Evolutionary conservation across 2,888 invertebrate species (phyloP).

Genomic region (Synergus umbraculus): DNA sequence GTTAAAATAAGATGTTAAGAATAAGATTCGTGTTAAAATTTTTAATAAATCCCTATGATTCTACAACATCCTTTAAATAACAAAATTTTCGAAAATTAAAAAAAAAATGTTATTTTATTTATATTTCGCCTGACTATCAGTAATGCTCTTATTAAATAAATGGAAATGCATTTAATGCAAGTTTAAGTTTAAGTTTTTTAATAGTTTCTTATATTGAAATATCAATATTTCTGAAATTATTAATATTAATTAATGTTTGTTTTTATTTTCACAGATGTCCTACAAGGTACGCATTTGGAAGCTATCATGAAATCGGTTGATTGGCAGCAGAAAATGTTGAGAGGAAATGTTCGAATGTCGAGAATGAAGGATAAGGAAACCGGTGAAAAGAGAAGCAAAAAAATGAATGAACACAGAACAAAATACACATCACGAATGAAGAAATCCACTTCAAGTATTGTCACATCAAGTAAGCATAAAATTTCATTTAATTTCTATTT

Average conservation of each 20-base stretch:
- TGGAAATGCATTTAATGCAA: neutral
- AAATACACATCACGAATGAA: conserved; percentile 78
- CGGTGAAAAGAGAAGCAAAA: conserved; percentile 73
- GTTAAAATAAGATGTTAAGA: no score
- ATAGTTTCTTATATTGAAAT: neutral
- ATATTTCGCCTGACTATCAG: no score
- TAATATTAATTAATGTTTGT: neutral
- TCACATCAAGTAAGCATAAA: conserved; percentile 77
- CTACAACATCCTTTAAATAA: no score
- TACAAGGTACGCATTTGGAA: conserved; percentile 84
- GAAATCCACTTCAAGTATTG: conserved; percentile 78
- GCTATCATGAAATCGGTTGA: conserved; percentile 87
- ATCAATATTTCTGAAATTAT: neutral
- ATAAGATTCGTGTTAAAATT: no score
- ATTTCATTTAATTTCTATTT: conserved; percentile 2
- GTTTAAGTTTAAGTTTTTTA: no score
- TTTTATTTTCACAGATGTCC: conserved; percentile 80
- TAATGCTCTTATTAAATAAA: neutral
- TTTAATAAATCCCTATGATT: no score
- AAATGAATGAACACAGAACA: conserved; percentile 77
- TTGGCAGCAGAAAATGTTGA: conserved; percentile 86
- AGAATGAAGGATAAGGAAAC: conserved; percentile 73
- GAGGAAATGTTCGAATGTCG: conserved; percentile 73
- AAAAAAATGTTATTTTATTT: neutral
- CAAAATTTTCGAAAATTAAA: neutral